A percentile compares a stretch with the other conserved stretches of the same genome.
phyloP scores from a whole-genome alignment of 1,140 invertebrate species.

The Muscidifurax raptorellus region DNA sequence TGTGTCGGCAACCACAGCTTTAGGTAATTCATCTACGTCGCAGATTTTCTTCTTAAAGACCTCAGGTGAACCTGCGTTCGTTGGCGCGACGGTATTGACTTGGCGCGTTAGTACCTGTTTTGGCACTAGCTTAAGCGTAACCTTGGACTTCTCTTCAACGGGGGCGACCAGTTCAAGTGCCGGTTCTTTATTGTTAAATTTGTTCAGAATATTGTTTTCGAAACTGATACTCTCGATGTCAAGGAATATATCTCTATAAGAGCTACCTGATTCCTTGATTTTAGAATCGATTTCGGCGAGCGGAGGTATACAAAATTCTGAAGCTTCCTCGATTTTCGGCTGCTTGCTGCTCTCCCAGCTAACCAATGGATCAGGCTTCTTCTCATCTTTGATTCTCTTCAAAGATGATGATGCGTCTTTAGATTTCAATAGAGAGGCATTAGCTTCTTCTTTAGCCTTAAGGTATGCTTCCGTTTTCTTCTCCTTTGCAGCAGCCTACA shows the following conservation, averaged over 20 bases:
- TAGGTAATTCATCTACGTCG: neutral
- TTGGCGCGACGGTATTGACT: conserved; percentile 43
- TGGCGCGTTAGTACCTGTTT: conserved; percentile 67
- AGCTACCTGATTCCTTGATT: conserved; percentile 20
- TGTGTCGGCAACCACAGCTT: conserved; percentile 36
- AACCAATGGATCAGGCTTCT: neutral
- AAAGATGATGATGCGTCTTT: neutral
- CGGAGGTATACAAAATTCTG: conserved; percentile 48
- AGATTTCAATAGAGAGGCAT: conserved; percentile 5
- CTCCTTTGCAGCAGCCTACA: conserved; percentile 18
- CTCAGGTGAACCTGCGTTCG: conserved; percentile 48
- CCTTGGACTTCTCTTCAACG: conserved; percentile 40
- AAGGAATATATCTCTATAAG: conserved; percentile 45
- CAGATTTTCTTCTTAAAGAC: conserved; percentile 31
- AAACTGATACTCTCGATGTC: conserved; percentile 45
- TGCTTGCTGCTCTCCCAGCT: conserved; percentile 23
- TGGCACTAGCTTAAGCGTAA: conserved; percentile 66
- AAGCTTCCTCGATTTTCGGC: conserved; percentile 41
- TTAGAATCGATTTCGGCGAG: conserved; percentile 51
- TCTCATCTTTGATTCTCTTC: conserved; percentile 37
- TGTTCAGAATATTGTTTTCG: conserved; percentile 43
- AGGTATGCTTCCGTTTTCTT: conserved; percentile 14
- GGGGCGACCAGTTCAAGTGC: neutral
- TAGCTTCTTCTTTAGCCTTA: conserved; percentile 26
- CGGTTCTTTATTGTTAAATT: conserved; percentile 29